phyloP scores from a whole-genome alignment of 2,888 invertebrate species.

The Ophioninae sp. region DNA sequence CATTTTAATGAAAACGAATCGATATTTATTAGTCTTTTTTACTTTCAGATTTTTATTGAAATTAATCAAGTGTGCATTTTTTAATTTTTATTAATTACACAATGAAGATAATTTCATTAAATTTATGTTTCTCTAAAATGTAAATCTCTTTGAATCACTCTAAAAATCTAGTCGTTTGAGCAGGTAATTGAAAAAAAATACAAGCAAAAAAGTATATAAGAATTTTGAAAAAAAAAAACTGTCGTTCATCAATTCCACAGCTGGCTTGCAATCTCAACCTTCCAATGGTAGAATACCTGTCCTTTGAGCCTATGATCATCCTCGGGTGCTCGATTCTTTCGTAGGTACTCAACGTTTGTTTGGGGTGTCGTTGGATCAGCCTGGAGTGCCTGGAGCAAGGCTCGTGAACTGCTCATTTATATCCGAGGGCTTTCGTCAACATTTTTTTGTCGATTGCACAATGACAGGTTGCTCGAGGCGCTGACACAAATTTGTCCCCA shows the following conservation, averaged over 20 bases:
- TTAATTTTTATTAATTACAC: no score
- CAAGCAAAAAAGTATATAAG: not conserved
- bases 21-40: no score
- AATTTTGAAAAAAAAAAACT: not conserved
- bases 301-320: constrained; percentile 40
- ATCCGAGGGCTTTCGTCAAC: constrained; percentile 29
- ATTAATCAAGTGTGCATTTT: no score
- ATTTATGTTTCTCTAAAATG: no score
- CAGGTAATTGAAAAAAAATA: no score
- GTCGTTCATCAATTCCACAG: constrained; percentile 2
- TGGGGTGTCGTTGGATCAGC: constrained; percentile 52
- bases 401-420: constrained; percentile 37
- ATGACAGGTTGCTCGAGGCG: constrained; percentile 51
- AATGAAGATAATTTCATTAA: no score
- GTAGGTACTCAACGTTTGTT: constrained; percentile 39
- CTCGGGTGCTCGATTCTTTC: constrained; percentile 24
- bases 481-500: constrained; percentile 22
- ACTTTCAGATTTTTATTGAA: no score
- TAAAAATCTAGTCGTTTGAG: no score
- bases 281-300: not conserved
- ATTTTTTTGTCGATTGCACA: constrained; percentile 38
- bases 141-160: no score
- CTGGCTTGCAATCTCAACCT: not conserved
- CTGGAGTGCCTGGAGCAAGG: not conserved
- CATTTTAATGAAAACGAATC: no score